Evolutionary conservation across 2,888 invertebrate genomes (phyloP).

Genomic region (Archips crataeganus): DNA sequence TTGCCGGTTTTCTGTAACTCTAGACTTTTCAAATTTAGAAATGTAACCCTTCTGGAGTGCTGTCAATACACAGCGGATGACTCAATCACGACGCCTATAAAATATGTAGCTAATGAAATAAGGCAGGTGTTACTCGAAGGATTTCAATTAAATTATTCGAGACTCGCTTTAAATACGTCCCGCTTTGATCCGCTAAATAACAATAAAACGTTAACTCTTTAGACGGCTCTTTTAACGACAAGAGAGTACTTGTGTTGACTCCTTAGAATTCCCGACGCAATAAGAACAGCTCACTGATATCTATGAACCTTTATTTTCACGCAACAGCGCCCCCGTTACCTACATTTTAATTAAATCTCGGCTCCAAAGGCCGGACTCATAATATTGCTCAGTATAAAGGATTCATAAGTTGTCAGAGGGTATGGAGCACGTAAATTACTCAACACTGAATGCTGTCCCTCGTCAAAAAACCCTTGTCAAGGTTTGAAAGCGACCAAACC

Average conservation of each 20-base stretch:
- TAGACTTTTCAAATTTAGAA: too few species aligned
- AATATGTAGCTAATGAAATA: constrained; percentile 32
- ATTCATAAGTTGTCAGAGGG: constrained; percentile 57
- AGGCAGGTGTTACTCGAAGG: constrained; percentile 30
- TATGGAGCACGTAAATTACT: constrained; percentile 64
- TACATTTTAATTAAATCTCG: constrained; percentile 32
- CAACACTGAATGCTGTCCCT: constrained; percentile 62
- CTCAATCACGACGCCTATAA: constrained; percentile 14
- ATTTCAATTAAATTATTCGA: constrained; percentile 29
- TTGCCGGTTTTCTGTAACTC: too few species aligned
- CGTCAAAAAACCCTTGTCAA: constrained; percentile 74
- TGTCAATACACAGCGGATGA: constrained; percentile 5
- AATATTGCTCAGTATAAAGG: constrained; percentile 52
- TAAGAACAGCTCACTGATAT: constrained; percentile 4
- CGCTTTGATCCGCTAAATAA: constrained; percentile 44
- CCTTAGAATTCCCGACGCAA: neutral
- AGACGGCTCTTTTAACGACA: constrained; percentile 14
- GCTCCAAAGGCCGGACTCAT: constrained; percentile 14
- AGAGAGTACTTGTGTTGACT: neutral
- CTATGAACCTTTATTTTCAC: constrained; percentile 20
- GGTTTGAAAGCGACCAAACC: constrained; percentile 63
- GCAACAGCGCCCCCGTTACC: constrained; percentile 2
- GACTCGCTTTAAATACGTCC: constrained; percentile 28
- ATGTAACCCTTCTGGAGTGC: neutral
- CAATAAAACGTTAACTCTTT: constrained; percentile 39